Evolutionary conservation across 2,797 vertebrate species (phyloP), one percentile per base, ranked within the genome.

Genomic region (Acipenser oxyrinchus): DNA sequence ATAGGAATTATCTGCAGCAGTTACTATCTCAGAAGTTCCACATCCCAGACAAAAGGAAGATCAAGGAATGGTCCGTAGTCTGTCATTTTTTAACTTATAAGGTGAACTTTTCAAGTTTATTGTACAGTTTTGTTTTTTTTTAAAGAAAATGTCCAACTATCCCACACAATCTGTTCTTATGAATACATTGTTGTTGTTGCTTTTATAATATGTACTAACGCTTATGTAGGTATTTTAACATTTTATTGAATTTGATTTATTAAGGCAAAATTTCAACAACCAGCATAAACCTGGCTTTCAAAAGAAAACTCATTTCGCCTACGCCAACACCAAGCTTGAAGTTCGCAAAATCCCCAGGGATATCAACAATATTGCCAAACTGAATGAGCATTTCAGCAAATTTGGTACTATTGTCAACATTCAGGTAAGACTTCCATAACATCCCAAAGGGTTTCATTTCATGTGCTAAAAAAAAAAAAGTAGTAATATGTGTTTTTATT

Each of bases 351-450:
- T 99, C 75, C 96, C 96, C 1, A 88, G 92, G 5, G 95, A 98
- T 8, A 57, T 97, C 64, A 99, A 99, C 82, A 99, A 94, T 74
- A 99, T 99, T 78, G 94, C 95, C 55, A 95, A 95, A 78, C 91
- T 99, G 75, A 99, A 99, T 0, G 95, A 96, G 74, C 96, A 99
- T 75, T 99, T 99, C 88, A 95, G 95, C 88, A 98, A 95, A 82
- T 99, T 99, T 83, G 97, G 96, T 78, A 99, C 92, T 62, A 97
- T 99, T 66, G 94, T 97, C 66, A 99, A 99, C 71, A 99, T 99
- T 73, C 96, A 99, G 95, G 96, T 97, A 85, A 79, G 69, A 52
- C 0, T 8, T 48, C 4, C 5, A 6, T 8, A 10, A 10, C 8
- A 23, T 7, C 66, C 57, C 49, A 63, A 1, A 49, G 12, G 23